Evolutionary conservation across 2,113 vertebrate species (phyloP).

Genomic region (Rhegmatorhina hoffmannsi): DNA sequence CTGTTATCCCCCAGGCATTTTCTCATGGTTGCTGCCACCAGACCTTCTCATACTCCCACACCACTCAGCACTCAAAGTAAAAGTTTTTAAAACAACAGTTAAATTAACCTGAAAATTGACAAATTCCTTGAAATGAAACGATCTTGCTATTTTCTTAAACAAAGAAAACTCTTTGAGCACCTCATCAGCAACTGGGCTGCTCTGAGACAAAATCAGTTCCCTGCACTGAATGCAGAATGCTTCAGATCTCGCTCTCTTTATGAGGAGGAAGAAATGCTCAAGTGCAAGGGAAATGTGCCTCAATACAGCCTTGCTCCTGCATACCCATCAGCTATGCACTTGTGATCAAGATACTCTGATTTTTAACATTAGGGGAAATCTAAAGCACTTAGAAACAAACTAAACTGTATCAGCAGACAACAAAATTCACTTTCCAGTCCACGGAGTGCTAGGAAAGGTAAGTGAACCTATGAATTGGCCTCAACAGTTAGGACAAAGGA

Average conservation of each 20-base stretch:
- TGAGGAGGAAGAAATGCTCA: not conserved
- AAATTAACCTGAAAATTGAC: not conserved
- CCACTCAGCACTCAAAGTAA: not conserved
- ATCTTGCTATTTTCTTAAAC: not conserved
- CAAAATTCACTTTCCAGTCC: not conserved
- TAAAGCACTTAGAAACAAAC: not conserved
- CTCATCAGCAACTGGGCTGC: not conserved
- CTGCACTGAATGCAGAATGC: not conserved
- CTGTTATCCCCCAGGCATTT: not conserved
- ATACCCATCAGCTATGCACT: not conserved
- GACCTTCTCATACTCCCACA: not conserved
- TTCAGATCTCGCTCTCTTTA: not conserved
- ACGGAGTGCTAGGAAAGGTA: not conserved
- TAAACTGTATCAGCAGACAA: not conserved
- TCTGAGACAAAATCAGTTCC: not conserved
- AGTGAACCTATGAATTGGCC: not conserved
- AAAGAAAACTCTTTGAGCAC: not conserved
- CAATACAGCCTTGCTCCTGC: not conserved
- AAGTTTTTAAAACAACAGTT: not conserved
- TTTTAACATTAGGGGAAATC: not conserved
- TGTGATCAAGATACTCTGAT: not conserved
- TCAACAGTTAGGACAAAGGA: not conserved
- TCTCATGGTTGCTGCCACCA: not conserved
- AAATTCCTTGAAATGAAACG: not conserved
- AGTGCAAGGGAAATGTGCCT: not conserved